Conservation (phyloP, 2,888 invertebrate species). For the Drosophila gaucha region DNA sequence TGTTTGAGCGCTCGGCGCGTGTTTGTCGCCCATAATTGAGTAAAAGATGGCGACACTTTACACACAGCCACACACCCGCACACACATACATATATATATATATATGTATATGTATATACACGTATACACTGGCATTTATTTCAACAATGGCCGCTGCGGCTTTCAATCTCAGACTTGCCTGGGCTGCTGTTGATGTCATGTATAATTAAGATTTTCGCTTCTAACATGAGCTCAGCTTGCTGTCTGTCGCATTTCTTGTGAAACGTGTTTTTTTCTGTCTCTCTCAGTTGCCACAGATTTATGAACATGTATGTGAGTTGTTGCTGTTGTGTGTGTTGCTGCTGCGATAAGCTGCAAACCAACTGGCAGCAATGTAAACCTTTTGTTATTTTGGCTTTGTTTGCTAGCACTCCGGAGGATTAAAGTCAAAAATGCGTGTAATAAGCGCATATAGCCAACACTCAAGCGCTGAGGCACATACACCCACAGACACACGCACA, state of each 20-base stretch:
- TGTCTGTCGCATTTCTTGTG: constrained; percentile 32
- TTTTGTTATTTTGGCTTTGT: constrained; percentile 78
- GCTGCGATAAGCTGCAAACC: constrained; percentile 67
- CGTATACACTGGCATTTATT: constrained; percentile 20
- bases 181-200: constrained; percentile 68
- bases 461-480: constrained; percentile 46
- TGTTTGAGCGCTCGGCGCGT: constrained; percentile 54
- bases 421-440: constrained; percentile 81
- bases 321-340: constrained; percentile 25
- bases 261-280: constrained; percentile 4
- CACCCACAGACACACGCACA: constrained; percentile 17
- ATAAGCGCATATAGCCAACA: constrained; percentile 71
- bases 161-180: constrained; percentile 63
- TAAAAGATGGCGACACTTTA: constrained; percentile 72
- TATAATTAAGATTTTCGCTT: constrained; percentile 79
- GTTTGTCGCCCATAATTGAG: constrained; percentile 72
- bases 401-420: constrained; percentile 73
- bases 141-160: constrained; percentile 65
- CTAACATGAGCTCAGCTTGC: constrained; percentile 52
- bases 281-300: constrained; percentile 52
- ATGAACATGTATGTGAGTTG: constrained; percentile 44
- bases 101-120: constrained; percentile 9
- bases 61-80: constrained; percentile 21
- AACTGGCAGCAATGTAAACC: constrained; percentile 76
- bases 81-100: not conserved